Conservation (phyloP, 1,140 invertebrate species). For the Lasioglossum albipes region DNA sequence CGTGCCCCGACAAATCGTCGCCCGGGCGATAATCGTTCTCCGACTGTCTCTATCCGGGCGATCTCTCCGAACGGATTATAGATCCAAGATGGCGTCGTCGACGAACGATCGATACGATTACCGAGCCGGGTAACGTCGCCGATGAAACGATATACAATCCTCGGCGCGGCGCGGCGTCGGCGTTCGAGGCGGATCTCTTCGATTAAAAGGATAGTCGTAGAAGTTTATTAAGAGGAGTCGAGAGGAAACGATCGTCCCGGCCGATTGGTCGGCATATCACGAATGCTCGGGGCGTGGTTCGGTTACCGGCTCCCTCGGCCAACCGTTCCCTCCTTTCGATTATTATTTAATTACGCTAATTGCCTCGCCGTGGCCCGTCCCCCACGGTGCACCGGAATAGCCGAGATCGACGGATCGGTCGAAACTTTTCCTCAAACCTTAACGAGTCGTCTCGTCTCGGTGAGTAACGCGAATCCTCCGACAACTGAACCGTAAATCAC, state of each 20-base stretch:
- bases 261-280: slow-evolving; percentile 73
- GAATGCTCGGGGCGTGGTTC: slow-evolving; percentile 75
- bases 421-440: slow-evolving; percentile 39
- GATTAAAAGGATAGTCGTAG: slow-evolving; percentile 39
- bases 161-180: too few species aligned
- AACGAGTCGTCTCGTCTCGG: slow-evolving; percentile 32
- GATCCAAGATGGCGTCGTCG: neutral
- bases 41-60: neutral
- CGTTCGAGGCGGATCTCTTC: slow-evolving; percentile 21
- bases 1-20: slow-evolving; percentile 28
- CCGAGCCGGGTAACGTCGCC: too few species aligned
- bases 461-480: slow-evolving; percentile 8
- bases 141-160: too few species aligned
- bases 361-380: slow-evolving; percentile 33
- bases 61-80: slow-evolving; percentile 1
- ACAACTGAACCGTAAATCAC: slow-evolving; percentile 20
- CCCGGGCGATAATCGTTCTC: slow-evolving; percentile 19
- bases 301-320: slow-evolving; percentile 65
- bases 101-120: neutral
- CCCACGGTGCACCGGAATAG: slow-evolving; percentile 6
- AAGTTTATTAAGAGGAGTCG: slow-evolving; percentile 49
- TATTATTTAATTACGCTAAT: slow-evolving; percentile 76
- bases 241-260: slow-evolving; percentile 61
- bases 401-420: slow-evolving; percentile 48
- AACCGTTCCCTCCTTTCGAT: slow-evolving; percentile 75